These are phyloP conservation scores for Chondrilla cf. caribensis DNA, from an alignment of 37 sponge, comb jelly and placozoan species.

Conservation along the genomic window DNA sequence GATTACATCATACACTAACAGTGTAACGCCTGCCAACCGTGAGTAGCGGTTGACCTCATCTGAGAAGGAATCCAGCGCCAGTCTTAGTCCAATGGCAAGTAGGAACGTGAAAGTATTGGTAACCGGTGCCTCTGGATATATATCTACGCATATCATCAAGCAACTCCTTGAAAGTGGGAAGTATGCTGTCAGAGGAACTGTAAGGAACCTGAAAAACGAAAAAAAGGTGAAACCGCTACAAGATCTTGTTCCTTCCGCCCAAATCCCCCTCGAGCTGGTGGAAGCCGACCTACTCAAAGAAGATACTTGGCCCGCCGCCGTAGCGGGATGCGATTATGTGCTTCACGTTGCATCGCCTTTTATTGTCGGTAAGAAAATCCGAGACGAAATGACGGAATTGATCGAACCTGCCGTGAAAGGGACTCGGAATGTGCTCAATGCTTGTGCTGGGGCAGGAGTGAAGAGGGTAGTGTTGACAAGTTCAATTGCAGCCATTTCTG, in stretches of 20 bases:
- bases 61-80: no score
- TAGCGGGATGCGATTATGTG: slow-evolving; percentile 77
- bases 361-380: slow-evolving; percentile 10
- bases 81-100: no score
- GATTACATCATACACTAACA: no score
- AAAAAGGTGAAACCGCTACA: slow-evolving; percentile 61
- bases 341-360: slow-evolving; percentile 91
- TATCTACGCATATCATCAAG: slow-evolving; percentile 74
- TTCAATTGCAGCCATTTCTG: slow-evolving; percentile 76
- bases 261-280: slow-evolving; percentile 70
- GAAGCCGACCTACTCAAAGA: slow-evolving; percentile 75
- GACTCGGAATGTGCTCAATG: slow-evolving; percentile 71
- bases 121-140: slow-evolving; percentile 89
- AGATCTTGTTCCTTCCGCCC: slow-evolving; percentile 60
- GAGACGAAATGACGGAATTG: slow-evolving; percentile 27
- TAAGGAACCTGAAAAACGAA: slow-evolving; percentile 63
- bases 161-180: slow-evolving; percentile 61
- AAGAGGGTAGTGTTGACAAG: slow-evolving; percentile 88
- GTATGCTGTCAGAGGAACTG: slow-evolving; percentile 76
- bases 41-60: no score
- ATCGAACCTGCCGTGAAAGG: slow-evolving; percentile 82
- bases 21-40: no score
- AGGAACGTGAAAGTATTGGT: slow-evolving; percentile 73
- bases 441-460: slow-evolving; percentile 76
- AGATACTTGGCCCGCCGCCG: slow-evolving; percentile 76